phyloP scores from a whole-genome alignment of 2,888 invertebrate genomes.

The Malachius bipustulatus region DNA sequence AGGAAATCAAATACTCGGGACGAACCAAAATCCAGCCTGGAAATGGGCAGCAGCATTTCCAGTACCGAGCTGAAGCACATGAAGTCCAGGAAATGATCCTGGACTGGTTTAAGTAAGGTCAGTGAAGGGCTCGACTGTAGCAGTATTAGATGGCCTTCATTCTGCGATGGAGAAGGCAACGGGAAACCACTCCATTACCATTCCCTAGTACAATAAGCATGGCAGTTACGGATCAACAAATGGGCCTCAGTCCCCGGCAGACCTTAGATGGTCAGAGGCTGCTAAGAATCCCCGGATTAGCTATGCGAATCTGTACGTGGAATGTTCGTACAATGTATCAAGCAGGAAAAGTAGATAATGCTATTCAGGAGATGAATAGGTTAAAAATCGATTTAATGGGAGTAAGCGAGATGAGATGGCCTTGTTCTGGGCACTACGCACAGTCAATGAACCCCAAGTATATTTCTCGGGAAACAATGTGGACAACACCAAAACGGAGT shows the following conservation, averaged over 20 bases:
- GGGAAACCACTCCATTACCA: constrained; percentile 2
- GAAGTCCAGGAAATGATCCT: constrained; percentile 5
- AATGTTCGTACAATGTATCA: too few relatives aligned
- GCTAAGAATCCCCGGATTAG: too few relatives aligned
- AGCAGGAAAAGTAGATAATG: too few relatives aligned
- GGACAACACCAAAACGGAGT: constrained; percentile 2
- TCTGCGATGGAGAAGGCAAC: constrained; percentile 6
- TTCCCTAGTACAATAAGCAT: constrained; percentile 5
- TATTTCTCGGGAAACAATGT: too few relatives aligned
- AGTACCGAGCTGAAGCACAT: constrained; percentile 5
- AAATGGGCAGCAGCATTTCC: constrained; percentile 5
- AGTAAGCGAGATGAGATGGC: too few relatives aligned
- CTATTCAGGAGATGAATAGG: too few relatives aligned
- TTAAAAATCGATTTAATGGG: too few relatives aligned
- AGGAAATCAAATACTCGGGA: too few relatives aligned
- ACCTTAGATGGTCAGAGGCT: too few relatives aligned
- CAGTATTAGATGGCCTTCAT: constrained; percentile 5
- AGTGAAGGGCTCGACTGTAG: constrained; percentile 6
- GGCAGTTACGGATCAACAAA: constrained; percentile 4
- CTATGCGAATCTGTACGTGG: too few relatives aligned
- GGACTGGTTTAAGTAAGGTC: constrained; percentile 4
- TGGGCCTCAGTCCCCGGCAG: constrained; percentile 2
- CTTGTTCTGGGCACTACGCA: too few relatives aligned
- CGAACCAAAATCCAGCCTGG: constrained; percentile 4
- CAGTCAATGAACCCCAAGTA: too few relatives aligned